Evolutionary conservation across 2,113 vertebrate genomes (phyloP).

Genomic region (Axis porcinus): DNA sequence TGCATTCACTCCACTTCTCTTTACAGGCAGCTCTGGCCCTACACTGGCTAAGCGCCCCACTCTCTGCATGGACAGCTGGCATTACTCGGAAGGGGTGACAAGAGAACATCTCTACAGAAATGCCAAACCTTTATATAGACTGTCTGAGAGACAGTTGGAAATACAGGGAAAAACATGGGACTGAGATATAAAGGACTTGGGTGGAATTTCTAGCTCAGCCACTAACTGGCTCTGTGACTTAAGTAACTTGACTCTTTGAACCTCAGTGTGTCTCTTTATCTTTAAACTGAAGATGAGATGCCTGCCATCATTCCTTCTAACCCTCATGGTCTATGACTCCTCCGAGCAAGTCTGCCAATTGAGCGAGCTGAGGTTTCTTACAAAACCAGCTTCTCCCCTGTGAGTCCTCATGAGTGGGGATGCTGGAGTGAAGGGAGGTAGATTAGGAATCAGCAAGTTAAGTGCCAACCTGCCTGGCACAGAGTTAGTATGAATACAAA

Average conservation of each 20-base stretch:
- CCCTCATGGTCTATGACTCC: background rate
- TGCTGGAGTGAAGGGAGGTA: background rate
- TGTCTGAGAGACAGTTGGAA: conserved; percentile 39
- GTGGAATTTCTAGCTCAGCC: background rate
- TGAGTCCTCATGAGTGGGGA: background rate
- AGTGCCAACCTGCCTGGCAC: background rate
- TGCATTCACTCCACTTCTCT: conserved; percentile 53
- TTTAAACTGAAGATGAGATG: background rate
- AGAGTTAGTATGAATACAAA: background rate
- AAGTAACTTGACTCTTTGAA: background rate
- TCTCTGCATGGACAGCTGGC: conserved; percentile 62
- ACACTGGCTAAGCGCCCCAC: conserved; percentile 33
- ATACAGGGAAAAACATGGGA: conserved; percentile 31
- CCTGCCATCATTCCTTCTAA: background rate
- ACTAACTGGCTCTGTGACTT: background rate
- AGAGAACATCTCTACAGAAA: conserved; percentile 54
- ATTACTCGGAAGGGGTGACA: conserved; percentile 49
- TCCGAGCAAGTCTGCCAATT: background rate
- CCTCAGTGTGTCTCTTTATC: background rate
- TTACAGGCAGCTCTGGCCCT: conserved; percentile 20
- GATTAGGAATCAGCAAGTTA: background rate
- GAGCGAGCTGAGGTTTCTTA: background rate
- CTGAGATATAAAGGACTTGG: background rate
- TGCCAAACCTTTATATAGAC: conserved; percentile 71
- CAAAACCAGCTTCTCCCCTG: background rate